These are phyloP conservation scores for Corynorhinus townsendii DNA, from an alignment of 2,113 vertebrate genomes.

Conservation along the genomic window DNA sequence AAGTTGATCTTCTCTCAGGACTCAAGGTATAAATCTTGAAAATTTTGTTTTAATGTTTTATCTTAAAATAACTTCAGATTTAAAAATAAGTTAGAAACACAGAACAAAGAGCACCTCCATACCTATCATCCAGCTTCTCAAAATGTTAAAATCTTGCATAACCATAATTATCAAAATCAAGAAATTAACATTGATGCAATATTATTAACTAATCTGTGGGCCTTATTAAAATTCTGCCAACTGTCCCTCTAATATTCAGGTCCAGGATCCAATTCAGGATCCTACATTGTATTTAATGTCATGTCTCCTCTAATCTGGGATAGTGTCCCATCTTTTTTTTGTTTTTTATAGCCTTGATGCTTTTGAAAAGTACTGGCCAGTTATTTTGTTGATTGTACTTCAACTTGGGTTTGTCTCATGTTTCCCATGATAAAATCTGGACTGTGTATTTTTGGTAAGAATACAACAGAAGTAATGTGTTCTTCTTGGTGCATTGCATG, in stretches of 20 bases:
- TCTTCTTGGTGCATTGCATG: neutral
- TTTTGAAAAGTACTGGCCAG: neutral
- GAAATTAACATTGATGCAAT: neutral
- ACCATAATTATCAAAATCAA: neutral
- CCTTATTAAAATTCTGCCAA: neutral
- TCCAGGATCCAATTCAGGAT: neutral
- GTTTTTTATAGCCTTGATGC: neutral
- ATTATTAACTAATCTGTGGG: neutral
- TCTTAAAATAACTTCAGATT: neutral
- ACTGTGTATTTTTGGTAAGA: neutral
- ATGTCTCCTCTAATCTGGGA: neutral
- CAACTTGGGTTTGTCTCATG: neutral
- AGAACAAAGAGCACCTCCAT: neutral
- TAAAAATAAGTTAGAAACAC: neutral
- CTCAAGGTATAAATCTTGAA: neutral
- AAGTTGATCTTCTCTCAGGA: neutral
- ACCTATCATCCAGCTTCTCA: neutral
- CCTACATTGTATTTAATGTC: neutral
- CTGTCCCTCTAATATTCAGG: neutral
- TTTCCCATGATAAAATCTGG: neutral
- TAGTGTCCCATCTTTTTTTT: neutral
- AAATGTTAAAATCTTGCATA: neutral
- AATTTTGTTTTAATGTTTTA: neutral
- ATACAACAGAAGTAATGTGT: neutral
- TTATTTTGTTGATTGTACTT: neutral